phyloP scores from a whole-genome alignment of 2,113 vertebrate species.

The Aptenodytes forsteri region DNA sequence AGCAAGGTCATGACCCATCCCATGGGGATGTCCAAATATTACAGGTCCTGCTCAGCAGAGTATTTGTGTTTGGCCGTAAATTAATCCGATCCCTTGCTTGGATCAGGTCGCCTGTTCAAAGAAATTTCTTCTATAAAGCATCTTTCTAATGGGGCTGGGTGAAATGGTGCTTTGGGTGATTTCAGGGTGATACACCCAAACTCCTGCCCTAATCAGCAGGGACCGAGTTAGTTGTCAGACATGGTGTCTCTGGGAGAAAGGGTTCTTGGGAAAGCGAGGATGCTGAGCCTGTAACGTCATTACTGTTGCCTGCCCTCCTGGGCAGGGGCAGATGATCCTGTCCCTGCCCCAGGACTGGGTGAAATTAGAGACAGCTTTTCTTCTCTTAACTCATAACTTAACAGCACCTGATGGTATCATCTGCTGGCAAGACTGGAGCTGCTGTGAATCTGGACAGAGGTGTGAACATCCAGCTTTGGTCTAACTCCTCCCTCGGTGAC shows the following conservation, averaged over 20 bases:
- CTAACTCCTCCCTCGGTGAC: neutral
- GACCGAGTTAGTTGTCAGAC: neutral
- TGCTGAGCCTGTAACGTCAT: neutral
- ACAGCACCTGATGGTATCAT: neutral
- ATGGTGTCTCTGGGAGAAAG: neutral
- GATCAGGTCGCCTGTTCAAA: neutral
- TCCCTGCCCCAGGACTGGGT: neutral
- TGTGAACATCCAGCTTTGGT: neutral
- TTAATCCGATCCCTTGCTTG: neutral
- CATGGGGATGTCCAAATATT: neutral
- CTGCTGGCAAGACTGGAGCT: neutral
- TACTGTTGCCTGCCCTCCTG: neutral
- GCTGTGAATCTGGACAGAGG: neutral
- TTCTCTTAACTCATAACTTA: neutral
- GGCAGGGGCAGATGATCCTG: neutral
- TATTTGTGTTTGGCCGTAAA: neutral
- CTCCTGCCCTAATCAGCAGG: neutral
- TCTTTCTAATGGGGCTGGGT: neutral
- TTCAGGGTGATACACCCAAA: neutral
- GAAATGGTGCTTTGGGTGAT: neutral
- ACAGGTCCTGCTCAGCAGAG: neutral
- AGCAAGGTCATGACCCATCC: neutral
- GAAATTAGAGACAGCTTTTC: neutral
- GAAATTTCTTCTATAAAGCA: neutral
- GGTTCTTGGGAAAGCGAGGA: neutral